Percentiles rank a stretch among this genome's conserved stretches.
Evolutionary conservation across 2,888 invertebrate species (phyloP).

Genomic region (Homarus gammarus): DNA sequence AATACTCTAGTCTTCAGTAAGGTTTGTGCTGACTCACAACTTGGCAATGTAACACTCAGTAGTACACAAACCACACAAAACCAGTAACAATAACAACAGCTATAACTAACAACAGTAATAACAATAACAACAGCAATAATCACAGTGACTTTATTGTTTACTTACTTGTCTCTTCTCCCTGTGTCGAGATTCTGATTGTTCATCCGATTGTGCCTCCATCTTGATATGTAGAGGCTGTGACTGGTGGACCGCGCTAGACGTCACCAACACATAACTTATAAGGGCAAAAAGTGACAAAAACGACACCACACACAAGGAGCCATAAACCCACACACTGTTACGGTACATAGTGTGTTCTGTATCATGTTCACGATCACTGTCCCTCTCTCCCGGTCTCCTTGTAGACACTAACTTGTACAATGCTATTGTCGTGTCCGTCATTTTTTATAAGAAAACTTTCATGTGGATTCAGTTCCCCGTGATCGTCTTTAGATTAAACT

Average conservation of each 20-base stretch:
- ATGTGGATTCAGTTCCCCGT: too few species aligned
- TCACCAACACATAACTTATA: neutral
- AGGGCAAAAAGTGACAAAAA: neutral
- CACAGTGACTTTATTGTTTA: neutral
- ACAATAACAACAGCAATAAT: neutral
- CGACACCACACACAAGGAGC: neutral
- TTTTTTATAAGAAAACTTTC: neutral
- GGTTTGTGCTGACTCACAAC: too few species aligned
- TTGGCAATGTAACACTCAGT: too few species aligned
- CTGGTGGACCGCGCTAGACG: neutral
- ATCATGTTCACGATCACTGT: neutral
- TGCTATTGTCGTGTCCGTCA: neutral
- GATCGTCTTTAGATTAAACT: too few species aligned
- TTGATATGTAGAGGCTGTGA: neutral
- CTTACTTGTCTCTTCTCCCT: neutral
- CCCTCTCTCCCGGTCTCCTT: conserved; percentile 1
- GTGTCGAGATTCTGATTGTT: neutral
- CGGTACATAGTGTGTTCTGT: neutral
- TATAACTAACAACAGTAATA: too few species aligned
- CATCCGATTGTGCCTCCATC: neutral
- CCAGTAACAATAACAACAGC: too few species aligned
- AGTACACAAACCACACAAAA: too few species aligned
- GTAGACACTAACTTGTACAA: too few species aligned
- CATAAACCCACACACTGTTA: neutral
- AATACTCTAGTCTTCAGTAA: too few species aligned